Evolutionary conservation across 2,888 invertebrate species (phyloP).

Genomic region (Operophtera brumata): DNA sequence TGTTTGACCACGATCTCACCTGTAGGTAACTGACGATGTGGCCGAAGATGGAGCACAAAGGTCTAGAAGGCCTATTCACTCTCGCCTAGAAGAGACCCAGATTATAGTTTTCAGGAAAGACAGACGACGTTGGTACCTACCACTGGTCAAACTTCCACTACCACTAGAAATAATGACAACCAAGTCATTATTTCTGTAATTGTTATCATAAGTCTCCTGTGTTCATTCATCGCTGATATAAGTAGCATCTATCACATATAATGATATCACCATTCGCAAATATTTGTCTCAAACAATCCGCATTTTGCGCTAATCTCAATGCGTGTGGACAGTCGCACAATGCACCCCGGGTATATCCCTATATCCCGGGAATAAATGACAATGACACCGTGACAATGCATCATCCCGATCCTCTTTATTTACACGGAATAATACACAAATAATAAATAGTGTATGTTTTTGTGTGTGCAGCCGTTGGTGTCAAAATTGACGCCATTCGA

Average conservation of each 20-base stretch:
- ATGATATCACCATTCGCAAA: constrained; percentile 51
- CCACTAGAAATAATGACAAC: too few species aligned
- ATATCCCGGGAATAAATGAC: constrained; percentile 37
- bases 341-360: constrained; percentile 35
- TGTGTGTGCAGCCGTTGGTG: constrained; percentile 63
- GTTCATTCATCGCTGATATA: constrained; percentile 9
- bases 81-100: too few species aligned
- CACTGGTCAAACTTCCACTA: too few species aligned
- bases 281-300: constrained; percentile 66
- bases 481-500: constrained; percentile 65
- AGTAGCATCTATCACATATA: constrained; percentile 21
- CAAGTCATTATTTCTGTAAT: background rate
- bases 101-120: too few species aligned
- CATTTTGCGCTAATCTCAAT: constrained; percentile 44
- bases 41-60: too few species aligned
- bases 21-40: too few species aligned
- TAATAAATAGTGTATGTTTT: constrained; percentile 69
- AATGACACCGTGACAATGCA: constrained; percentile 62
- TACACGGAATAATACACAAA: constrained; percentile 76
- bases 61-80: too few species aligned
- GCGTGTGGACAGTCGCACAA: constrained; percentile 22
- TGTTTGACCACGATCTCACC: too few species aligned
- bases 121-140: too few species aligned
- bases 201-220: background rate
- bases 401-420: constrained; percentile 64